Percentiles rank a stretch among this genome's conserved stretches.
These are phyloP conservation scores for Stigmatopora nigra DNA, from an alignment of 2,113 vertebrate genomes.

Conservation along the genomic window DNA sequence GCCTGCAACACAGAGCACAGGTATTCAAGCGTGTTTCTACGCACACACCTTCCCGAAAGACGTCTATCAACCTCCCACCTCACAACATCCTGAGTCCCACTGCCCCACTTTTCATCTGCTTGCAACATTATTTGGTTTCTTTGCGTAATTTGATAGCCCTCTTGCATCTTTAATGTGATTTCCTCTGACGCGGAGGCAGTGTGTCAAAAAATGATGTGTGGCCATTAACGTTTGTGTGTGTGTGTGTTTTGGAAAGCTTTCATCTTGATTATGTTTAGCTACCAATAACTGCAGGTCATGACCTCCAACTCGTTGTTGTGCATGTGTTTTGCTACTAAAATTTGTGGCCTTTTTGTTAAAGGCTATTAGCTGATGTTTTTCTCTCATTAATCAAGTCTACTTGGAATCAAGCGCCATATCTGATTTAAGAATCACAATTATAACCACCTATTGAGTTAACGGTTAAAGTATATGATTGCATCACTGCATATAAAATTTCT, in stretches of 20 bases:
- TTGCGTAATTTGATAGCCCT: constrained; percentile 64
- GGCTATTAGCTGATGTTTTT: not conserved
- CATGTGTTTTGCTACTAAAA: constrained; percentile 6
- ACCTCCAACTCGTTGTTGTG: constrained; percentile 16
- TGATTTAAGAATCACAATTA: not conserved
- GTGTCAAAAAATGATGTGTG: constrained; percentile 37
- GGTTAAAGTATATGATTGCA: not conserved
- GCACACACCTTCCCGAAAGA: constrained; percentile 4
- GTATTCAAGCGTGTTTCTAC: constrained; percentile 43
- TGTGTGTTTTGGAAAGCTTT: constrained; percentile 32
- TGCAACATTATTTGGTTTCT: constrained; percentile 55
- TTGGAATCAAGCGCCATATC: constrained; percentile 7
- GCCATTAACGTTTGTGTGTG: constrained; percentile 22
- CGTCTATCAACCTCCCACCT: constrained; percentile 6
- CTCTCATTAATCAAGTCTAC: constrained; percentile 4
- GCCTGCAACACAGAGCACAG: constrained; percentile 77
- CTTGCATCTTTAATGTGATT: constrained; percentile 71
- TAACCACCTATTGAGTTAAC: not conserved
- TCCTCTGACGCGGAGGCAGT: constrained; percentile 47
- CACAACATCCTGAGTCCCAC: constrained; percentile 59
- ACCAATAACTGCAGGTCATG: constrained; percentile 32
- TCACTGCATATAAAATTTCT: too few species aligned
- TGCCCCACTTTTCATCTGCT: constrained; percentile 65
- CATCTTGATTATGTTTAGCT: constrained; percentile 46
- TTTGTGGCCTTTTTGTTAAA: constrained; percentile 1